A percentile compares a stretch with the other conserved stretches of the same genome.
Conservation (phyloP, 2,797 vertebrate species). For the Artibeus lituratus region DNA sequence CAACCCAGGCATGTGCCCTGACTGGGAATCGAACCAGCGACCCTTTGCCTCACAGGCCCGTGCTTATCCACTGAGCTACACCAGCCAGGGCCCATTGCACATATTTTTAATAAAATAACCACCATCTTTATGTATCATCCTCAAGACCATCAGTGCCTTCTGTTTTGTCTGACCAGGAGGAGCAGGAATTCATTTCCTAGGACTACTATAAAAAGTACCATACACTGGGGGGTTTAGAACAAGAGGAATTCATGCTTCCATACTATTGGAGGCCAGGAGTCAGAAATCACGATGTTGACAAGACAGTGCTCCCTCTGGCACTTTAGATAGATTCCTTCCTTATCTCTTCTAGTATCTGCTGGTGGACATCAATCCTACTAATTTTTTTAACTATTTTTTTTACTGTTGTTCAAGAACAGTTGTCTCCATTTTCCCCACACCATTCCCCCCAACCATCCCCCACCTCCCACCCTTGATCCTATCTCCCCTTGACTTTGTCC, state of each 20-base stretch:
- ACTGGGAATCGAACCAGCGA: too few relatives aligned
- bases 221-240: background rate
- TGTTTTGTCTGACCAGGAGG: background rate
- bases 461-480: too few relatives aligned
- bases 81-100: too few relatives aligned
- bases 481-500: too few relatives aligned
- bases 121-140: background rate
- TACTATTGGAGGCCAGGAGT: background rate
- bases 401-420: too few relatives aligned
- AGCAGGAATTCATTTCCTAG: background rate
- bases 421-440: too few relatives aligned
- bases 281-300: background rate
- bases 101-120: slow-evolving; percentile 27
- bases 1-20: too few relatives aligned
- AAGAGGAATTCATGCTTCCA: background rate
- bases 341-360: background rate
- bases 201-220: background rate
- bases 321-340: background rate
- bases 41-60: too few relatives aligned
- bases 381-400: too few relatives aligned
- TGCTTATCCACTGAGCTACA: too few relatives aligned
- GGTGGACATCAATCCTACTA: background rate
- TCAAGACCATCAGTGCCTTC: background rate
- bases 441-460: too few relatives aligned
- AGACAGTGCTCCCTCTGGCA: background rate